Evolutionary conservation across 2,797 vertebrate species (phyloP), one percentile per base, ranked within the genome.

Genomic region (Urocyon cinereoargenteus): DNA sequence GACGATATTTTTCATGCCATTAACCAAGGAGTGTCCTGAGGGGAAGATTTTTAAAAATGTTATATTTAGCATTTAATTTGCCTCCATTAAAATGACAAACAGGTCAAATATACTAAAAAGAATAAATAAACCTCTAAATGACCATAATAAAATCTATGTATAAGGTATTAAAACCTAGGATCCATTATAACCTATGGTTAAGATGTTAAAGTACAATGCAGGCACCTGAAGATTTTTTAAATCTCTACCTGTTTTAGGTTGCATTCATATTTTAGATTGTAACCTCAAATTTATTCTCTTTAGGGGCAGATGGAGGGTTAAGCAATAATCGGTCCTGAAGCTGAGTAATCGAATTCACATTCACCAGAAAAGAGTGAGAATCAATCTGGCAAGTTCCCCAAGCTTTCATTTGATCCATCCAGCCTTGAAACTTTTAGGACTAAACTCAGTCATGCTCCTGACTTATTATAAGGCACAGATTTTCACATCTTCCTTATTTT

Each of bases 31-130:
- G 7, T 70, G 18, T n/a, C 31, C 2, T 45, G 1, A 61, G 31
- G 28, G n/a, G 21, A 8, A 36, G 24, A 68, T n/a, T 83, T 92
- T 62, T 85, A 61, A 66, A 95, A 91, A 89, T 72, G 24, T 57
- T 82, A 36, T 64, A 78, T 61, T 66, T 89, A 95, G 61, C 36
- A 84, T 84, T 89, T 94, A 92, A 61, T 92, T 94, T 95, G 78
- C 15, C 31, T 94, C 34, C 51, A 82, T 55, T 77, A 86, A 91
- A 94, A 97, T 87, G 73, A 89, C 11, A 70, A 91, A 64, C 21
- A 79, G 18, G 53, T 70, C 49, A 97, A 79, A 88, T 19, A 91
- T 2, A 51, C 14, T 28, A 87, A 94, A 86, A 86, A 84, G 22
- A 89, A 79, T 26, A 61, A 90, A 94, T 13, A 86, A 94, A 57